Base-by-base conservation (phyloP, 2,797 vertebrate species). In the Peromyscus eremicus region DNA sequence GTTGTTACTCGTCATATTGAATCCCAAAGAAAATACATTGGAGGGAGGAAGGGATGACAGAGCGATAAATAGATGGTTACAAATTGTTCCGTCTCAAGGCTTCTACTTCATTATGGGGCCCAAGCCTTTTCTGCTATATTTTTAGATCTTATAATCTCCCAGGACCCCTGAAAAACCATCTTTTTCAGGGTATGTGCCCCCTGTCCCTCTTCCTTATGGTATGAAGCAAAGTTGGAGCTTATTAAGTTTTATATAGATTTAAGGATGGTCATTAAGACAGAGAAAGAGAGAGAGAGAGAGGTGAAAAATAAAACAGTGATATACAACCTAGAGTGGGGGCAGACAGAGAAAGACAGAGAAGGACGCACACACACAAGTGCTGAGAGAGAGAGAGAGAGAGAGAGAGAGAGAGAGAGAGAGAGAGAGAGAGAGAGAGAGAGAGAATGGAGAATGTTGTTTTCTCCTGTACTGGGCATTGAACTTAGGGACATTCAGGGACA, bases 1-100 rank as follows among this genome's bases (percentile, higher is more conserved):
- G 95, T 98, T 98, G 97, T 98, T 98, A 97, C 96, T 98, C 96
- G 98, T 94, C 86, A 97, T 95, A 97, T 73, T 97, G 97, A 98
- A 98, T 97, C 97, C 92, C 95, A 96, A 96, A 96, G 98, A 98
- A 98, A 98, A 98, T 98, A 98, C 87, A 83, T 97, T 95, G 43
- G 85, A 95, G 96, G 96, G 97, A 97, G 97, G 93, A 96, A 85
- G 62, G 85, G 97, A 96, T 98, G 98, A 97, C 97, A 97, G 98
- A 98, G 94, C 94, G 92, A 98, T 97, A 98, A 97, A 98, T 97
- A 97, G 95, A 97, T 96, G 97, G 95, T 87, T 97, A 95, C 89
- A 96, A 97, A 97, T 95, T 96, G 97, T 98, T 97, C 94, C 2
- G 52, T 84, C 95, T 93, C 96, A 96, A 97, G 86, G 94, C 94